Evolutionary conservation across 2,888 invertebrate species (phyloP), one percentile per base, ranked within the genome.

Genomic region (Poecilus cupreus): DNA sequence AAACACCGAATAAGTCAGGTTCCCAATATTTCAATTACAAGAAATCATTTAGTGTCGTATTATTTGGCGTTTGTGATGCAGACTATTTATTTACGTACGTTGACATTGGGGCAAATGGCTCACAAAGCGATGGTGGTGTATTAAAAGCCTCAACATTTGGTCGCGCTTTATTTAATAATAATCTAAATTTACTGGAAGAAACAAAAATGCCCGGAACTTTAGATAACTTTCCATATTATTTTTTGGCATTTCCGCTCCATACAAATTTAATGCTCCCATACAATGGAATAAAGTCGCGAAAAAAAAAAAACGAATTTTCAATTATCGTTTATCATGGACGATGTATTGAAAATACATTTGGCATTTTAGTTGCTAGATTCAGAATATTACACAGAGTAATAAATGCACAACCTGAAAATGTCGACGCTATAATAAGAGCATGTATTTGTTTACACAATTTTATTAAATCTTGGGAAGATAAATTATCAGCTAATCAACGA

Each of bases 121-220:
- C 84, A 74, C 84, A 85, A 82, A 86, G 86, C 84, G 87, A 87
- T 83, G 86, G 86, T 10, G 86, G 85, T 11, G 81, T 86, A 24
- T 85, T 85, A 76, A 60, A 78, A 79, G 51, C 49, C 13, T 84
- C 79, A 26, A 39, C 54, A 39, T 79, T 85, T 43, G 84, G 83
- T 22, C 54, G 77, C 46, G 49, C 49, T 74, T 51, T 85, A 39
- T 20, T 76, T 80, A 83, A 83, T 46, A 83, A 82, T 37, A 70
- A 49, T 49, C 70, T 84, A 8, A 80, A 83, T 79, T 81, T 86
- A 77, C 86, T 86, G 51, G 82, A 79, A 72, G 83, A 84, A 76
- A 82, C 82, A 77, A 37, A 77, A 64, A 82, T 86, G 51, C 84
- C 84, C 51, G 85, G 84, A 24, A 83, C 83, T 75, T 83, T 83